Base-by-base conservation (phyloP, 2,888 invertebrate species). In the Xestia c-nigrum region DNA sequence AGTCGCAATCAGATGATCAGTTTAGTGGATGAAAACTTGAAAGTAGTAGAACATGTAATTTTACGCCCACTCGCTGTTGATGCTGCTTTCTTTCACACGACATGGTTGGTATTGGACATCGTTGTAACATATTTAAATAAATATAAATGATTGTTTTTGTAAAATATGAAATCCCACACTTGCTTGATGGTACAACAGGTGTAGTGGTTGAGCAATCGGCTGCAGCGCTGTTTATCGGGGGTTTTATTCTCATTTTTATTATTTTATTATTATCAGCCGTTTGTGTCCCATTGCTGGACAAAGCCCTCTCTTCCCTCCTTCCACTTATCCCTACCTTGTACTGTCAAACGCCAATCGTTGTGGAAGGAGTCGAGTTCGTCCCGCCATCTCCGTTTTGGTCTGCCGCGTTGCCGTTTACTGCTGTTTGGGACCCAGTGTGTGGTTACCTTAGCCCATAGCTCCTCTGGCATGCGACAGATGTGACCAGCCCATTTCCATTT, bases 11-110 rank as follows among this genome's bases (percentile, higher is more conserved):
- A 63, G 81, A 65, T 59, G 10, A 74, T 72, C 64, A 84, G 84
- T 64, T 74, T 59, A 50, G 82, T 71, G 9, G 70, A 69, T 55
- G 81, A 80, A 84, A 83, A 16, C 77, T 66, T 59, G 83, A 83
- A 83, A 83, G 83, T 81, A 57, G 72, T 59, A 63, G 43, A 72
- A 80, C 84, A 84, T 71, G 84, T 67, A 64, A 68, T 21, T n/a
- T 46, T 5, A 31, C 63, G 64, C 71, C 71, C 74, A 79, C 84
- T 19, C 82, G 12, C 3, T 21, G 38, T 40, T 2, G 47, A 65
- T 43, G 57, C 43, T 19, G 64, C 81, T 82, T 82, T 84, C 84
- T 68, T 84, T 69, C 46, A 63, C 80, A 68, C 80, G 80, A 50
- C 50, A 65, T 40, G 61, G 0, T 52, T 38, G 5, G 16, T n/a